Conservation (phyloP, 2,113 vertebrate species). For the Xyliphius kryptos region DNA sequence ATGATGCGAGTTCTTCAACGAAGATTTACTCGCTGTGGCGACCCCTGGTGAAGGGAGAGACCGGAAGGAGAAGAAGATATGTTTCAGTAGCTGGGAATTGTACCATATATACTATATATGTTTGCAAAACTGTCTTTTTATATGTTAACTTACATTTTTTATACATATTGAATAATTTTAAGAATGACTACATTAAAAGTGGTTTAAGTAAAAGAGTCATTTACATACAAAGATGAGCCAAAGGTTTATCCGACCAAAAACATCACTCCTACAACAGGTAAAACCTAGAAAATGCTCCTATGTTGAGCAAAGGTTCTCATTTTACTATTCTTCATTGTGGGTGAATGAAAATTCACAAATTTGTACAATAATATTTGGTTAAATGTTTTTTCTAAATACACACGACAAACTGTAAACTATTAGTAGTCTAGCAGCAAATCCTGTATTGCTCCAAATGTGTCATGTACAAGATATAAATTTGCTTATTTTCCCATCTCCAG, state of each 20-base stretch:
- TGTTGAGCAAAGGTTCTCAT: background rate
- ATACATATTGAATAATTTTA: background rate
- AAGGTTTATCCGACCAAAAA: background rate
- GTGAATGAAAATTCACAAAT: slow-evolving; percentile 10
- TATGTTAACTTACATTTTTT: background rate
- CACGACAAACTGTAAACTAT: no score
- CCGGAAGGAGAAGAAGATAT: no score
- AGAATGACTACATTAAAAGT: background rate
- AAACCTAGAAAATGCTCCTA: background rate
- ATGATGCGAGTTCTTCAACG: no score
- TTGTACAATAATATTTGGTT: background rate
- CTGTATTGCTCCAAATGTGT: no score
- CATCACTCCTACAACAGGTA: background rate
- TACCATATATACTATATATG: no score
- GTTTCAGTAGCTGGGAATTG: no score
- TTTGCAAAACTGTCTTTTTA: no score
- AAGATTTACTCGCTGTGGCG: no score
- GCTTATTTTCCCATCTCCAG: slow-evolving; percentile 1
- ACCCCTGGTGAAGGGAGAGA: no score
- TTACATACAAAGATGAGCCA: slow-evolving; percentile 3
- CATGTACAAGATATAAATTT: no score
- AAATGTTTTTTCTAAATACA: no score
- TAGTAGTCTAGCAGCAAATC: no score
- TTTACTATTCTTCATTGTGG: slow-evolving; percentile 14
- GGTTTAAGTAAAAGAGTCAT: background rate